phyloP scores from a whole-genome alignment of 2,888 invertebrate genomes.

The Hypselothyrea guttata region DNA sequence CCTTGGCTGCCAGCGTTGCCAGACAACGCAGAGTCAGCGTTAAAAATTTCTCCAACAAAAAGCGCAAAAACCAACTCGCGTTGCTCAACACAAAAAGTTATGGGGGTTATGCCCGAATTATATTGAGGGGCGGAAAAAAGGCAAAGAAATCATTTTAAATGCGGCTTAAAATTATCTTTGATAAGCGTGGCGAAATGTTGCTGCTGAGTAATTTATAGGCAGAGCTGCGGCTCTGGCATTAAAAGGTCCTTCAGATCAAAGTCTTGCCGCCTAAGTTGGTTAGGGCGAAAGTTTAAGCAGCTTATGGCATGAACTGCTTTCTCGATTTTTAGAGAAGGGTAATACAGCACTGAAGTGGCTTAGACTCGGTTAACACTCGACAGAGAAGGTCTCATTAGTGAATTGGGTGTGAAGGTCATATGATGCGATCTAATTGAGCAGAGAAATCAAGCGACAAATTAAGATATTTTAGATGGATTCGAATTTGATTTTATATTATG shows the following conservation, averaged over 20 bases:
- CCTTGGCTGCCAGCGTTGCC: slow-evolving; percentile 57
- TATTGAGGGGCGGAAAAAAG: slow-evolving; percentile 11
- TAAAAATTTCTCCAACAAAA: slow-evolving; percentile 12
- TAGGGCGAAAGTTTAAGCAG: slow-evolving; percentile 60
- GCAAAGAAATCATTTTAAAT: slow-evolving; percentile 71
- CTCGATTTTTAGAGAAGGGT: not conserved
- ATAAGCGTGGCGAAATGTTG: slow-evolving; percentile 67
- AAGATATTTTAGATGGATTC: too few relatives aligned
- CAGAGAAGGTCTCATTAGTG: not conserved
- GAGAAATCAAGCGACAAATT: too few relatives aligned
- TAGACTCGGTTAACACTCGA: not conserved
- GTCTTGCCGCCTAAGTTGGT: slow-evolving; percentile 41
- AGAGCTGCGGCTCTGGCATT: slow-evolving; percentile 39
- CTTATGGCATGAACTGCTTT: slow-evolving; percentile 38
- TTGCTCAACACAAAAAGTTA: slow-evolving; percentile 45
- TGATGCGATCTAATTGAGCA: slow-evolving; percentile 4
- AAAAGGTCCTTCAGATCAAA: slow-evolving; percentile 68
- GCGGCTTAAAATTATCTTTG: slow-evolving; percentile 75
- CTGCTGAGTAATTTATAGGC: slow-evolving; percentile 72
- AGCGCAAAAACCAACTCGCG: slow-evolving; percentile 29
- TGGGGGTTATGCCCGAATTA: not conserved
- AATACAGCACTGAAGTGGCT: not conserved
- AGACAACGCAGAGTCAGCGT: slow-evolving; percentile 72
- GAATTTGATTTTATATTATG: too few relatives aligned
- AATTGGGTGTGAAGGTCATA: not conserved